phyloP scores from a whole-genome alignment of 2,797 vertebrate species.

The Cossypha heuglini region DNA sequence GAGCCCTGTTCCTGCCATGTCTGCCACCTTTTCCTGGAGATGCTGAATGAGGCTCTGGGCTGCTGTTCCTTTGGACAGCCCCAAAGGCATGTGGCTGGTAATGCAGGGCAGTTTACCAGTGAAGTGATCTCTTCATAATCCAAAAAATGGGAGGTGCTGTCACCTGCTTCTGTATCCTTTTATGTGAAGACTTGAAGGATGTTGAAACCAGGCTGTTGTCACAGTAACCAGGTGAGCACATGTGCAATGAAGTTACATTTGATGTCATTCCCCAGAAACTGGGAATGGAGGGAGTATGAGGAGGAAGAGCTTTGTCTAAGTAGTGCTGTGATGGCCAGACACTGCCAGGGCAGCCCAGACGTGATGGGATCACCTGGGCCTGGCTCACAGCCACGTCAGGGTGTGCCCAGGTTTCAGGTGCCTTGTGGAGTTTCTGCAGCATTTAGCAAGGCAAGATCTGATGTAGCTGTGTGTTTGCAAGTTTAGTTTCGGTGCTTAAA shows the following conservation, averaged over 20 bases:
- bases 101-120: fast-evolving
- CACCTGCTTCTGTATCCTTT: fast-evolving
- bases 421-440: neutral
- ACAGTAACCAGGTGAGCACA: neutral
- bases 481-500: conserved; percentile 10
- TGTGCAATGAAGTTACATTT: neutral
- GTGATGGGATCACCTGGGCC: neutral
- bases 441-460: conserved; percentile 1
- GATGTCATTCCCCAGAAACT: too few relatives aligned
- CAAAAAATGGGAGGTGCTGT: neutral
- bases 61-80: neutral
- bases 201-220: neutral
- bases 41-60: neutral
- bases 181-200: neutral
- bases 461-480: neutral
- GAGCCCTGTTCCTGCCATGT: neutral
- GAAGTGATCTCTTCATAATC: neutral
- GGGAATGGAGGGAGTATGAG: neutral
- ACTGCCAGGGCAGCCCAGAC: neutral
- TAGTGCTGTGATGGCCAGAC: neutral
- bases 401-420: neutral
- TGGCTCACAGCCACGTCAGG: neutral
- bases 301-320: neutral
- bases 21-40: neutral
- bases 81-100: neutral